Evolutionary conservation across 2,888 invertebrate genomes (phyloP).

Genomic region (Polietes domitor): DNA sequence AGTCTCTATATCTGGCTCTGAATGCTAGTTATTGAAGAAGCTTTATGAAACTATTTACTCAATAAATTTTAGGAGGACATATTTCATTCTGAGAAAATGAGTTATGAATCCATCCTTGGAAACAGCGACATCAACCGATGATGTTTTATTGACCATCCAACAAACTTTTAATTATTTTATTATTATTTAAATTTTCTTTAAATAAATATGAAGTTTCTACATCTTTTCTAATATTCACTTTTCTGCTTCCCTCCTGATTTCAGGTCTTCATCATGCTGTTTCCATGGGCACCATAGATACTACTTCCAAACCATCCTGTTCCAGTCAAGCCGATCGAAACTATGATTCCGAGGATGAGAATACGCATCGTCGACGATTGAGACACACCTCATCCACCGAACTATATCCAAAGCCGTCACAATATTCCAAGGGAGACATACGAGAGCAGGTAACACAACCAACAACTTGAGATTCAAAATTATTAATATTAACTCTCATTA

Average conservation of each 20-base stretch:
- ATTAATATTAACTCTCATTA: neutral
- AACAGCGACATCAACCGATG: too few relatives aligned
- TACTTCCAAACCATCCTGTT: constrained; percentile 71
- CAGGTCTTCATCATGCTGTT: constrained; percentile 79
- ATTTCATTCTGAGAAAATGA: too few relatives aligned
- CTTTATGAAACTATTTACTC: too few relatives aligned
- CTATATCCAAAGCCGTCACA: constrained; percentile 81
- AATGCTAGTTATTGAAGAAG: too few relatives aligned
- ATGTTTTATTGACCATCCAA: too few relatives aligned
- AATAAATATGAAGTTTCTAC: too few relatives aligned
- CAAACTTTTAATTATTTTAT: too few relatives aligned
- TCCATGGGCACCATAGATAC: constrained; percentile 80
- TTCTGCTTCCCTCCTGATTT: neutral
- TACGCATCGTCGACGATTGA: constrained; percentile 86
- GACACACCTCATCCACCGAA: constrained; percentile 82
- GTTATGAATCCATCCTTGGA: too few relatives aligned
- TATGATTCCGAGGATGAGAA: constrained; percentile 92
- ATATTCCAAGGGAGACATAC: constrained; percentile 92
- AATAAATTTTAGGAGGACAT: too few relatives aligned
- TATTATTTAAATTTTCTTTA: too few relatives aligned
- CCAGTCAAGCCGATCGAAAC: constrained; percentile 82
- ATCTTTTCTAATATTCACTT: too few relatives aligned
- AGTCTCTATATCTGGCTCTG: too few relatives aligned
- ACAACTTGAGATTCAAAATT: neutral
- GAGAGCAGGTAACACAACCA: constrained; percentile 85